These are phyloP conservation scores for Conopomorpha cramerella DNA, from an alignment of 1,140 invertebrate species.

Conservation along the genomic window DNA sequence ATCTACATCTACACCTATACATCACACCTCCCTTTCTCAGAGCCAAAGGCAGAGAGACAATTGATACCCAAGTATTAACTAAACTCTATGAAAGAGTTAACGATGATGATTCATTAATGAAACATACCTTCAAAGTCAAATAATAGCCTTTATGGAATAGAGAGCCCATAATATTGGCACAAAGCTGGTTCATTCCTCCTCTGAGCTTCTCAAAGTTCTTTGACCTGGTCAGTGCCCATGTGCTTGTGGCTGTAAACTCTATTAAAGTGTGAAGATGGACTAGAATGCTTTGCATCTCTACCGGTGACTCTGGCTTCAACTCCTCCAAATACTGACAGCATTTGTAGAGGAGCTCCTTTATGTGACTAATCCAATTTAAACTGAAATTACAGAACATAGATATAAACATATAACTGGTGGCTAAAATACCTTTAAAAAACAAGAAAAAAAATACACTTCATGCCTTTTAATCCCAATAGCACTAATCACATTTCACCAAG, in stretches of 20 bases:
- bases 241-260: slow-evolving; percentile 83
- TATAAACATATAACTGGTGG: no score
- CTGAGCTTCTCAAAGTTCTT: slow-evolving; percentile 78
- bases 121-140: slow-evolving; percentile 79
- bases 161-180: slow-evolving; percentile 89
- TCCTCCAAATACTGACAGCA: slow-evolving; percentile 78
- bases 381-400: slow-evolving; percentile 34
- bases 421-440: no score
- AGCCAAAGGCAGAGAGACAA: no score
- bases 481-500: no score
- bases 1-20: no score
- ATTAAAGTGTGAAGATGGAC: slow-evolving; percentile 85
- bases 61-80: no score
- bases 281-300: slow-evolving; percentile 71
- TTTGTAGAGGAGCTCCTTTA: slow-evolving; percentile 80
- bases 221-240: slow-evolving; percentile 79
- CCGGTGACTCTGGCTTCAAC: slow-evolving; percentile 69
- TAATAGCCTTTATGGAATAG: slow-evolving; percentile 87
- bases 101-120: no score
- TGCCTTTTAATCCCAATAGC: no score
- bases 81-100: no score
- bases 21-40: no score
- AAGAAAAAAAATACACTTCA: no score
- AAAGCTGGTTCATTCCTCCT: slow-evolving; percentile 86
- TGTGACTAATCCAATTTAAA: slow-evolving; percentile 85